These are phyloP conservation scores for Amblyopsis rosae DNA, from an alignment of 2,113 vertebrate species.

Conservation along the genomic window DNA sequence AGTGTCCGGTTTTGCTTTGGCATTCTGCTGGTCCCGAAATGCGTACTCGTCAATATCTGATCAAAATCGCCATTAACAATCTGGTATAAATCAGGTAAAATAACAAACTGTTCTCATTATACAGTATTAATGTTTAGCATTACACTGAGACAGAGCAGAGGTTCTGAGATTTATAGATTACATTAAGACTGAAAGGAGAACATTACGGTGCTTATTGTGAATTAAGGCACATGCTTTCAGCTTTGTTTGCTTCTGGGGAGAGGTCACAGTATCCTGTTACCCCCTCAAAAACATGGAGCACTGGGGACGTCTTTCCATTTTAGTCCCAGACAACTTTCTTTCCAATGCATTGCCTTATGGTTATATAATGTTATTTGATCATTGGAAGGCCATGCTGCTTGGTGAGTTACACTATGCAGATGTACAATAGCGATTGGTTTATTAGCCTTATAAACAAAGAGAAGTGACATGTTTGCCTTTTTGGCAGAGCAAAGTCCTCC, in stretches of 20 bases:
- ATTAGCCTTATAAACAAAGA: slow-evolving; percentile 64
- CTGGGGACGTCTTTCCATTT: slow-evolving; percentile 70
- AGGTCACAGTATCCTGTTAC: slow-evolving; percentile 59
- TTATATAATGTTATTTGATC: slow-evolving; percentile 73
- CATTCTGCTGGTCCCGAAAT: slow-evolving; percentile 41
- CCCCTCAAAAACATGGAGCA: slow-evolving; percentile 62
- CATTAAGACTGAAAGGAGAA: slow-evolving; percentile 68
- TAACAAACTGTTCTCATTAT: slow-evolving; percentile 23
- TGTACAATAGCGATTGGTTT: slow-evolving; percentile 61
- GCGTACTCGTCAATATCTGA: slow-evolving; percentile 20
- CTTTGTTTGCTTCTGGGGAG: slow-evolving; percentile 64
- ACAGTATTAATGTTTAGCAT: slow-evolving; percentile 49
- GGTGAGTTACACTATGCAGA: slow-evolving; percentile 63
- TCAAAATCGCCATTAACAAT: slow-evolving; percentile 19
- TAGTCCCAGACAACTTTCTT: slow-evolving; percentile 57
- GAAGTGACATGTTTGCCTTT: slow-evolving; percentile 47
- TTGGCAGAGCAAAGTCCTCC: slow-evolving; percentile 16
- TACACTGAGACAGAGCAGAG: slow-evolving; percentile 64
- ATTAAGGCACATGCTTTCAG: slow-evolving; percentile 62
- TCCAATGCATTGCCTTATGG: slow-evolving; percentile 62
- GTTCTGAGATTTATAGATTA: slow-evolving; percentile 65
- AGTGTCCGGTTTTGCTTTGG: slow-evolving; percentile 50
- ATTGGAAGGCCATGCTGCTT: slow-evolving; percentile 39
- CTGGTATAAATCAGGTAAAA: slow-evolving; percentile 20
- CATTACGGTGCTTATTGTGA: slow-evolving; percentile 65